Percentiles rank a stretch among this genome's conserved stretches.
phyloP scores from a whole-genome alignment of 2,888 invertebrate species.

The Scaptomyza parva region DNA sequence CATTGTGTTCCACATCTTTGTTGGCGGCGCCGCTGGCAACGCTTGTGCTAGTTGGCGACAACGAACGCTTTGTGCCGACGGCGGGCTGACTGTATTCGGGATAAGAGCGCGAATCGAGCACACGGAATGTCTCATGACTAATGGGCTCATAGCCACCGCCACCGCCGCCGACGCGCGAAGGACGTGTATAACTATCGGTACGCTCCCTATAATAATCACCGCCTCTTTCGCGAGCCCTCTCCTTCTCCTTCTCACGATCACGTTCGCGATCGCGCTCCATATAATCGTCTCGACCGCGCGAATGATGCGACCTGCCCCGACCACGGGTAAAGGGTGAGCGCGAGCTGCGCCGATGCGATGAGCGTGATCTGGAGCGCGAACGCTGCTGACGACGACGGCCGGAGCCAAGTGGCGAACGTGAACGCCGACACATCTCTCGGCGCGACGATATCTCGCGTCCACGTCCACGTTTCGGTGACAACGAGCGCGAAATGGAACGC shows the following conservation, averaged over 20 bases:
- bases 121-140: constrained; percentile 76
- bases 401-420: constrained; percentile 53
- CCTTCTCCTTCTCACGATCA: no score
- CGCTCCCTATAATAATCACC: constrained; percentile 32
- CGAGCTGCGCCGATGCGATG: constrained; percentile 48
- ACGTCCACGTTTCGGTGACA: constrained; percentile 49
- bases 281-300: constrained; percentile 44
- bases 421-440: constrained; percentile 32
- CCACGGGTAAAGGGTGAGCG: constrained; percentile 53
- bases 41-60: constrained; percentile 30
- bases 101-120: constrained; percentile 81
- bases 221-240: constrained; percentile 11
- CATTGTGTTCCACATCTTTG: constrained; percentile 52
- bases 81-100: constrained; percentile 80
- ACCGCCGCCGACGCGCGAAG: constrained; percentile 60
- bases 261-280: constrained; percentile 7
- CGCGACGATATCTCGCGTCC: constrained; percentile 18
- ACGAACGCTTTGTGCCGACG: constrained; percentile 33
- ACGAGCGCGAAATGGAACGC: constrained; percentile 54
- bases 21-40: not conserved
- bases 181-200: constrained; percentile 40
- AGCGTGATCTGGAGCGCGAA: constrained; percentile 48
- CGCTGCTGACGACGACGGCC: constrained; percentile 39
- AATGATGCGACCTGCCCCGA: constrained; percentile 40
- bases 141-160: constrained; percentile 38